Conservation (phyloP, 1,140 invertebrate species). For the Muscidifurax raptorellus region DNA sequence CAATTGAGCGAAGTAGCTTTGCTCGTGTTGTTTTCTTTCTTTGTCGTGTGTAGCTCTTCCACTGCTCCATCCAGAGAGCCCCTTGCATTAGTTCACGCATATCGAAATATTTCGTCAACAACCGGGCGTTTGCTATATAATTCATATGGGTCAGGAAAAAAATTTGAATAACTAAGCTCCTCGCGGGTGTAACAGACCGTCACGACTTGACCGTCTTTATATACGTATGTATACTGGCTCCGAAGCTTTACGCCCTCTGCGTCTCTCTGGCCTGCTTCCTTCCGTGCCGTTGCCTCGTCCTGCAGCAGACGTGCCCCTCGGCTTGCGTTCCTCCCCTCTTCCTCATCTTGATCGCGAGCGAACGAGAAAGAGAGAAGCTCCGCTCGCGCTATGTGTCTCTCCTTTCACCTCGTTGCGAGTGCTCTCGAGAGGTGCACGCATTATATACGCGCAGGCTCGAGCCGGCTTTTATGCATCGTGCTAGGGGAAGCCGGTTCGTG, state of each 20-base stretch:
- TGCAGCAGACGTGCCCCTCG: conserved; percentile 8
- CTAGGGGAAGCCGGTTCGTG: background rate
- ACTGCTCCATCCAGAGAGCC: too few relatives aligned
- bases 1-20: too few relatives aligned
- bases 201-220: background rate
- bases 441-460: background rate
- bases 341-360: background rate
- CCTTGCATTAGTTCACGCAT: too few relatives aligned
- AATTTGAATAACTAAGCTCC: background rate
- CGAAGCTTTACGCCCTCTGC: conserved; percentile 20
- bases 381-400: background rate
- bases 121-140: background rate
- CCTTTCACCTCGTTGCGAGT: conserved; percentile 13
- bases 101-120: background rate
- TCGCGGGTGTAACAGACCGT: background rate
- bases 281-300: background rate
- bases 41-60: too few relatives aligned
- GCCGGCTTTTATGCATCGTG: conserved; percentile 1
- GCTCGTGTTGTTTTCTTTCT: too few relatives aligned
- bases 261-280: background rate
- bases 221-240: background rate
- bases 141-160: background rate
- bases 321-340: background rate
- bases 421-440: conserved; percentile 1
- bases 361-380: background rate